phyloP scores from a whole-genome alignment of 2,888 invertebrate species.

The Heteromurus nitidus region DNA sequence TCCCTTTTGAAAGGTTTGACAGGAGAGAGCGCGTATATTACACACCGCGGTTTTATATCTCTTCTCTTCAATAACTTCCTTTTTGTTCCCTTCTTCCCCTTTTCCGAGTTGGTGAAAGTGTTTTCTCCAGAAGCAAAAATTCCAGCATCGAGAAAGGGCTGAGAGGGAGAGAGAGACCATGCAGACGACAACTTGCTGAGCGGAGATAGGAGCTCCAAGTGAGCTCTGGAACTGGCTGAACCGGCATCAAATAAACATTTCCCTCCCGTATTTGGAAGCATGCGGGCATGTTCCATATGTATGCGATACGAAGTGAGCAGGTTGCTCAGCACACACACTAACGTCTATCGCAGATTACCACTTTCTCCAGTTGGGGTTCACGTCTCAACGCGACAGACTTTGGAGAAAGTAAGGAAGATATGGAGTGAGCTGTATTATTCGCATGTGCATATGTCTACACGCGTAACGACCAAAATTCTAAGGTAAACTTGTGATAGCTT shows the following conservation, averaged over 20 bases:
- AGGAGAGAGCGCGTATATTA: slow-evolving; percentile 14
- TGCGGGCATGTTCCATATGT: slow-evolving; percentile 44
- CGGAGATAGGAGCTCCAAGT: slow-evolving; percentile 59
- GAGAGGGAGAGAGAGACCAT: slow-evolving; percentile 25
- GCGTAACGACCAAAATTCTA: too few relatives aligned
- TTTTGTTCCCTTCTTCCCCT: slow-evolving; percentile 4
- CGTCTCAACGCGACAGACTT: not conserved
- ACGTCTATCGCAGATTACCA: not conserved
- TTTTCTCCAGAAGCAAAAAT: not conserved
- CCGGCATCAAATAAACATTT: slow-evolving; percentile 64
- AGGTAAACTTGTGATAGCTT: slow-evolving; percentile 43
- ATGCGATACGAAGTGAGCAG: not conserved
- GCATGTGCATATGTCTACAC: too few relatives aligned
- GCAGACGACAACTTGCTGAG: slow-evolving; percentile 59
- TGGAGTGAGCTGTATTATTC: too few relatives aligned
- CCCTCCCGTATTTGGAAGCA: slow-evolving; percentile 49
- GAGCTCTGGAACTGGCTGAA: slow-evolving; percentile 58
- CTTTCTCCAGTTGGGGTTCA: slow-evolving; percentile 8
- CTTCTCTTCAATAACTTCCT: slow-evolving; percentile 14
- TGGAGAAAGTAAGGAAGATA: slow-evolving; percentile 40
- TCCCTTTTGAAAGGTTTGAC: slow-evolving; percentile 54
- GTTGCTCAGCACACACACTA: not conserved
- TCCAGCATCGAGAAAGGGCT: slow-evolving; percentile 1
- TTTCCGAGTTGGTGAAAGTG: not conserved
- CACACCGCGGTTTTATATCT: slow-evolving; percentile 11